Conservation (phyloP, 2,888 invertebrate genomes). For the Tipula confusa region DNA sequence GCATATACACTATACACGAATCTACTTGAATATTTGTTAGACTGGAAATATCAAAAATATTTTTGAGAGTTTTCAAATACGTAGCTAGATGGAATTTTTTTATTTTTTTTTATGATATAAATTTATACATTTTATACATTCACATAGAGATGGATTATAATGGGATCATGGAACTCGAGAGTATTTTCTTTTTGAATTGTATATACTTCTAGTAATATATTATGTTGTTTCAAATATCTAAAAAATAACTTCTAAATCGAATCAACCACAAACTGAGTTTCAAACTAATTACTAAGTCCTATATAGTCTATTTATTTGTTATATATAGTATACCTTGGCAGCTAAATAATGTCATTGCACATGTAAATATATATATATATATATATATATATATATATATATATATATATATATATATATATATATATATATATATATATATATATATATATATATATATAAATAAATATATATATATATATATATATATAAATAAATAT, state of each 20-base stretch:
- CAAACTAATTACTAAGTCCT: no score
- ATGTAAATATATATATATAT: neutral
- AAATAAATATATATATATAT: no score
- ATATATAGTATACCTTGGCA: no score
- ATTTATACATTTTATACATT: neutral
- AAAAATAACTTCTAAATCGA: neutral
- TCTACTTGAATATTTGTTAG: slow-evolving; percentile 7
- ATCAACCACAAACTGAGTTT: neutral
- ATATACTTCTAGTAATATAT: neutral
- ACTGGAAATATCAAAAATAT: slow-evolving; percentile 6
- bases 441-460: no score
- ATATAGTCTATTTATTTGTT: no score
- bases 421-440: neutral
- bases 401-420: neutral
- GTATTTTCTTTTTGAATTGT: neutral
- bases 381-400: neutral
- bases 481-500: no score
- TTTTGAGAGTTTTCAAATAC: neutral
- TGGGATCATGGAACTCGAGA: neutral
- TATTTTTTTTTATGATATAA: neutral
- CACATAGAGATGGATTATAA: neutral
- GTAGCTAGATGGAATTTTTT: neutral
- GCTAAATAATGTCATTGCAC: no score
- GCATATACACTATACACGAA: neutral
- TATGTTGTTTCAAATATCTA: no score